These are phyloP conservation scores for Monopterus albus DNA, from an alignment of 2,113 vertebrate species.

Conservation along the genomic window DNA sequence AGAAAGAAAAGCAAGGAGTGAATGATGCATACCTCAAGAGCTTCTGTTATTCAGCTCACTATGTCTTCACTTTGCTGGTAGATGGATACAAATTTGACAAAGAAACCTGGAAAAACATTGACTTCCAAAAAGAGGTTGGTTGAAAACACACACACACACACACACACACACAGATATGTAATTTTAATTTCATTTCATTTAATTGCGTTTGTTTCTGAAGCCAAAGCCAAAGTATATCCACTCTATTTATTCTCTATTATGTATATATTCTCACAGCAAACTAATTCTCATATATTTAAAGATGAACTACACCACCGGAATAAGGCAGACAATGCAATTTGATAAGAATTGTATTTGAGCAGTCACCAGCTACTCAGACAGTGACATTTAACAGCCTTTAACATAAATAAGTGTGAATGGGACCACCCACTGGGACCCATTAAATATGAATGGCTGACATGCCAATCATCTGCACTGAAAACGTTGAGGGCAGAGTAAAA, in stretches of 20 bases:
- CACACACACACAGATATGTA: too few species aligned
- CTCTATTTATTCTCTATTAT: neutral
- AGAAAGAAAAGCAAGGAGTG: constrained; percentile 70
- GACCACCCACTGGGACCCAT: constrained; percentile 31
- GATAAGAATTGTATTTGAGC: neutral
- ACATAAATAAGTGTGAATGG: neutral
- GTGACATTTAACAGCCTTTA: neutral
- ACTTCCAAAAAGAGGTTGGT: constrained; percentile 88
- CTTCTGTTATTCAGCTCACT: constrained; percentile 91
- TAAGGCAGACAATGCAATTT: neutral
- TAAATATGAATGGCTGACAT: constrained; percentile 16
- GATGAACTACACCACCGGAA: neutral
- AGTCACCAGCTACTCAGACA: neutral
- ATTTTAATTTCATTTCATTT: too few species aligned
- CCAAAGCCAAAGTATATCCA: neutral
- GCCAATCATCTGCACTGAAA: constrained; percentile 27
- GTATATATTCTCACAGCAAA: neutral
- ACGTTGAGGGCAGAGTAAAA: constrained; percentile 13
- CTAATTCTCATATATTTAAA: neutral
- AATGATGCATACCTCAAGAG: constrained; percentile 83
- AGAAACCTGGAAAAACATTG: constrained; percentile 87
- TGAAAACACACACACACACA: neutral
- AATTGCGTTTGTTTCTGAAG: too few species aligned
- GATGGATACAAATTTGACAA: constrained; percentile 90
- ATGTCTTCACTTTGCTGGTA: constrained; percentile 86